These are phyloP conservation scores for Colinus virginianus DNA, from an alignment of 2,113 vertebrate species.

Conservation along the genomic window DNA sequence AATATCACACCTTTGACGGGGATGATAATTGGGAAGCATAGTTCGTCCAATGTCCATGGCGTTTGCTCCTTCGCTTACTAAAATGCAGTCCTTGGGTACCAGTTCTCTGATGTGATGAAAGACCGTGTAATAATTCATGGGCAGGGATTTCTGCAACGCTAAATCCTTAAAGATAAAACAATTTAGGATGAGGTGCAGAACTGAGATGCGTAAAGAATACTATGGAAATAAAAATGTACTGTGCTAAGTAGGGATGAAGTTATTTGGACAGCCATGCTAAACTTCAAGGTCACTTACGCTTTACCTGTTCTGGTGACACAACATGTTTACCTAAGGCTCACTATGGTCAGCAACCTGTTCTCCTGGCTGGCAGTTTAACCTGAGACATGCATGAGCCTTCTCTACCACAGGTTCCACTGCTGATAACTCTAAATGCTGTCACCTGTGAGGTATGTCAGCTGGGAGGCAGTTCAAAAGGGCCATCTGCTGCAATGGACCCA, in stretches of 20 bases:
- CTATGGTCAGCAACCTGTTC: background rate
- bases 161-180: constrained; percentile 77
- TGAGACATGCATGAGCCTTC: background rate
- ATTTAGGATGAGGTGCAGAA: background rate
- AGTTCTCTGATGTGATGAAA: constrained; percentile 89
- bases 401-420: background rate
- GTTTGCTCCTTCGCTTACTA: constrained; percentile 96
- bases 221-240: background rate
- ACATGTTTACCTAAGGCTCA: background rate
- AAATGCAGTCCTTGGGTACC: constrained; percentile 89
- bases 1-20: constrained; percentile 87
- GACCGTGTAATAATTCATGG: constrained; percentile 96
- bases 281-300: background rate
- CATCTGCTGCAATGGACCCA: background rate
- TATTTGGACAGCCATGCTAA: background rate
- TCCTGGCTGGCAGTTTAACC: background rate
- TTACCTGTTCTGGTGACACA: background rate
- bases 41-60: constrained; percentile 99
- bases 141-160: constrained; percentile 79
- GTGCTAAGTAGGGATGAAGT: background rate
- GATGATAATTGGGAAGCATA: constrained; percentile 89
- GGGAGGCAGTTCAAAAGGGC: background rate
- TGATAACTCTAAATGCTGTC: background rate
- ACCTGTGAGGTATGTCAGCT: background rate
- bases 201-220: background rate